Percentiles rank a stretch among this genome's conserved stretches.
Conservation (phyloP, 2,797 vertebrate genomes). For the Diglossa cyanea region DNA sequence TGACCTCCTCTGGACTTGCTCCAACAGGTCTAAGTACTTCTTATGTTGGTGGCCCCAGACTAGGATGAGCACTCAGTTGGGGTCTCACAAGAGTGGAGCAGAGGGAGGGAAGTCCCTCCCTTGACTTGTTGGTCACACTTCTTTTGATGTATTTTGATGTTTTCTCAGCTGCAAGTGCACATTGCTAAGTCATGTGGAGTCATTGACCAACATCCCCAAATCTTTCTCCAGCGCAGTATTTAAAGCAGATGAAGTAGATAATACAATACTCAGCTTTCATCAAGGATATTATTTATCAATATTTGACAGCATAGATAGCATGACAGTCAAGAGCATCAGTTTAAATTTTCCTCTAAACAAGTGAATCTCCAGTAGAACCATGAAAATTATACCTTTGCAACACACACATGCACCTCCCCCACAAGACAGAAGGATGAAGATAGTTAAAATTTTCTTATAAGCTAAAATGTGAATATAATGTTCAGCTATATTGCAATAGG, state of each 20-base stretch:
- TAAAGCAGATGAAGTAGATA: neutral
- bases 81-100: neutral
- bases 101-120: neutral
- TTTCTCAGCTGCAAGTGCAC: neutral
- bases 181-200: neutral
- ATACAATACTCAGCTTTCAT: neutral
- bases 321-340: conserved; percentile 11
- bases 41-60: rapidly evolving
- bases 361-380: neutral
- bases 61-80: neutral
- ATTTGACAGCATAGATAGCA: neutral
- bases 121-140: neutral
- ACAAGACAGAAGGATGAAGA: neutral
- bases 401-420: rapidly evolving
- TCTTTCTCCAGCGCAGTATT: neutral
- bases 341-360: neutral
- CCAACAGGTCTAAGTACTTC: neutral
- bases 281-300: neutral
- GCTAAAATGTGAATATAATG: conserved; percentile 32
- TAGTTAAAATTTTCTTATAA: conserved; percentile 49
- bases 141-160: neutral
- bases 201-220: neutral
- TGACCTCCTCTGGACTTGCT: neutral
- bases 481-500: neutral
- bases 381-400: neutral